Conservation (phyloP, 2,113 vertebrate species). For the Halcyon senegalensis region DNA sequence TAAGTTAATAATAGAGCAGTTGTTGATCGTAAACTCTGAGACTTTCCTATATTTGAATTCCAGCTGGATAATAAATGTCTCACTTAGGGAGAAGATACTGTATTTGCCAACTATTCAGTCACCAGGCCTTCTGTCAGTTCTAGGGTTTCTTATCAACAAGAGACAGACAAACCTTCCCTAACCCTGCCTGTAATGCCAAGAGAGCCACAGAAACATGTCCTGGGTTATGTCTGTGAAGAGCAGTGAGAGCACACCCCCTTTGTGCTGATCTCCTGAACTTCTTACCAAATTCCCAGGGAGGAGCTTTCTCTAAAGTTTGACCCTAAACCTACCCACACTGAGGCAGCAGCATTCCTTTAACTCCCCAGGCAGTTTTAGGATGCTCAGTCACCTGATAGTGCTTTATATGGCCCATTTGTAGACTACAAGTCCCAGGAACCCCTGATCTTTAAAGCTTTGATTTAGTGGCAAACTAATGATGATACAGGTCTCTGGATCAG, state of each 20-base stretch:
- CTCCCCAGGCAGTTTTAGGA: not conserved
- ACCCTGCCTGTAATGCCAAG: not conserved
- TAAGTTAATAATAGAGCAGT: slow-evolving; percentile 6
- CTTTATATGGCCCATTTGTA: not conserved
- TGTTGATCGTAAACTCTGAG: not conserved
- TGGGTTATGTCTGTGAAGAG: not conserved
- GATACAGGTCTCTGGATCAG: not conserved
- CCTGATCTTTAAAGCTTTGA: not conserved
- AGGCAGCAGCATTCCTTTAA: not conserved
- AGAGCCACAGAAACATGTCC: accelerated
- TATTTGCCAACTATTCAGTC: not conserved
- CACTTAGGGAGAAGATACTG: not conserved
- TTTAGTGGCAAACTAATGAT: not conserved
- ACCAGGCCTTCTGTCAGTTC: not conserved
- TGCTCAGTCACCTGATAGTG: not conserved
- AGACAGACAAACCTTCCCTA: not conserved
- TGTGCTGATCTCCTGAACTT: not conserved
- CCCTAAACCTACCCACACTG: not conserved
- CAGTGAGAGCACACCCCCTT: accelerated
- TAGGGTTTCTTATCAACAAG: not conserved
- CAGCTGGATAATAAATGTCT: not conserved
- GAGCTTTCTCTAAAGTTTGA: not conserved
- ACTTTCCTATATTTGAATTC: not conserved
- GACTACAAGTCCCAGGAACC: not conserved
- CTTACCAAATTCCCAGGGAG: not conserved